Evolutionary conservation across 2,797 vertebrate genomes (phyloP), one percentile per base, ranked within the genome.

Genomic region (Micrastur ruficollis): DNA sequence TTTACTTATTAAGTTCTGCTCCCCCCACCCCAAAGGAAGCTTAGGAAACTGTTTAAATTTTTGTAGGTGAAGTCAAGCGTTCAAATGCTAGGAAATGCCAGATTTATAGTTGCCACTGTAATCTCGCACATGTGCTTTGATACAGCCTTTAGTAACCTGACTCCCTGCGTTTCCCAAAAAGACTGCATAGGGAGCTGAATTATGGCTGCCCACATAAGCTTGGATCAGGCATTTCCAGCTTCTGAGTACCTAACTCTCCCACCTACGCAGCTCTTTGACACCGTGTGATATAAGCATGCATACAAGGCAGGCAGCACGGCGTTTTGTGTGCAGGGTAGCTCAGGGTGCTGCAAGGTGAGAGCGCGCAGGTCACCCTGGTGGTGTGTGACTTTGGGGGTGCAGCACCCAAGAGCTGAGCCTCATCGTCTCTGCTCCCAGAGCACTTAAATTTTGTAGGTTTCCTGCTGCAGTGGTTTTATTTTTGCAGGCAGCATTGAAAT

Each of bases 41-140:
- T 73, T 76, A 74, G 76, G 72, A 83, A 89, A 14, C 31, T 9
- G 16, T 49, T 81, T 25, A 44, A 61, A 27, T 62, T 89, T 91
- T 46, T 81, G 81, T 81, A 58, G 42, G 38, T 34, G 38, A 93
- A 91, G 62, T 38, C 29, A 44, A 52, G 62, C 8, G 2, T 12
- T 67, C 75, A 75, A 88, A 50, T 42, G 38, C 2, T 22, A 58
- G 81, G 78, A 91, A 96, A 93, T 74, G 68, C 56, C 65, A n/a
- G 73, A 78, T 93, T 89, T 95, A 82, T 79, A 50, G 79, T 29
- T 92, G 89, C 89, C 80, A 63, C 89, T 84, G 87, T 84, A 73
- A 94, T 65, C 73, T 91, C 14, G 2, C 94, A 86, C 61, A 31
- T 50, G 65, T 89, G 76, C 90, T 91, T 81, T 72, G 65, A 36